Base-by-base conservation (phyloP, 2,797 vertebrate species). In the Enteromius paludinosus region DNA sequence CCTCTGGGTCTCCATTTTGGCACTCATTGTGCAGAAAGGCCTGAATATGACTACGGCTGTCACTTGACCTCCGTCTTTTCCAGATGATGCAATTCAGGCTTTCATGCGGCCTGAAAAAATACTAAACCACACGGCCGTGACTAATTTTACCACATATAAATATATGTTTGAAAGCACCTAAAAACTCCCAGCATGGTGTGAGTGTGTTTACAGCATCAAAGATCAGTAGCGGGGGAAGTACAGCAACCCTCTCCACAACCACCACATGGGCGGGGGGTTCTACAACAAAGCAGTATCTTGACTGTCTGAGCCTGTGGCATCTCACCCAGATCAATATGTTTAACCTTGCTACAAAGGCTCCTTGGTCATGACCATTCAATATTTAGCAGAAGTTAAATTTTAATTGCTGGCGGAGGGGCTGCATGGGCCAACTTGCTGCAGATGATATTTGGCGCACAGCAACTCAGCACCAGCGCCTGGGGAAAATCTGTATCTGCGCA, bases 281-380 rank as follows among this genome's bases (percentile, higher is more conserved):
- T 94, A 92, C 90, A 90, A 92, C 90, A 92, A 90, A 92, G 84
- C 87, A 77, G 84, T 83, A 89, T 64, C 82, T 86, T 87, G 87
- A 86, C 78, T 69, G 85, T 87, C 86, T 90, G 88, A 88, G 78
- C 83, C 61, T 69, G 56, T 78, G 79, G 56, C 86, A 87, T 88
- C 85, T 85, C 86, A 82, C 85, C 87, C 71, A 86, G 89, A 95
- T 95, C 93, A 92, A 94, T 94, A 90, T 87, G 88, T 93, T 91
- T 92, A 93, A 93, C 92, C 92, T 93, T 90, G 90, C 88, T 85
- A 68, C 86, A 87, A 91, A 92, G 86, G 68, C 88, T 90, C 84
- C 92, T 86, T 88, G 83, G 90, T 91, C 86, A 92, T 92, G 91
- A 81, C 84, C 85, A 88, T 89, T 89, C 86, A 43, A 78, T 79